Evolutionary conservation across 2,113 vertebrate species (phyloP).

Genomic region (Pongo pygmaeus): DNA sequence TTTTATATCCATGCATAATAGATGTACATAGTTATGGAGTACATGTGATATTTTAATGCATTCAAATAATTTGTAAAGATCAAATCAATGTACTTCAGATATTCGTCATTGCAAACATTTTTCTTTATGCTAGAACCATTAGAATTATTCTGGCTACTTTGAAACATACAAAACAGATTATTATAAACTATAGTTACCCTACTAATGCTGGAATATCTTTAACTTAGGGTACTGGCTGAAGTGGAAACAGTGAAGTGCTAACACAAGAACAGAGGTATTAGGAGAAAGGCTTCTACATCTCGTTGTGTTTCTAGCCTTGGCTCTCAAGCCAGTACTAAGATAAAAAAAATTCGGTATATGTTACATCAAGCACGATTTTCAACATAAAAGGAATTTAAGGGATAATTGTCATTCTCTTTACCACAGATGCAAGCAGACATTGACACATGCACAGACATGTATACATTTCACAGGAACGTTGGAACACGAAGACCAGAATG

Average conservation of each 20-base stretch:
- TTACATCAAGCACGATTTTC: not conserved
- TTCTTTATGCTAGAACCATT: not conserved
- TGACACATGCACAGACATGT: not conserved
- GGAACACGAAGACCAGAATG: not conserved
- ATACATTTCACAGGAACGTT: not conserved
- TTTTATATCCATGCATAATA: not conserved
- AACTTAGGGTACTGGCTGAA: not conserved
- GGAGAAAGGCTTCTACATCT: not conserved
- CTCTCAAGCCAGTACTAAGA: not conserved
- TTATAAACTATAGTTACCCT: not conserved
- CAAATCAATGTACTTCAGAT: not conserved
- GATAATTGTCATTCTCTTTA: not conserved
- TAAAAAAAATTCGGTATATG: not conserved
- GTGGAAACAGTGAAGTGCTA: not conserved
- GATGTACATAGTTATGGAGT: not conserved
- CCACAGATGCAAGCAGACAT: no score
- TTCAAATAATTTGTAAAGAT: not conserved
- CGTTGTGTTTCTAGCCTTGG: not conserved
- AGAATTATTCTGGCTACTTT: not conserved
- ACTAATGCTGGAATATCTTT: not conserved
- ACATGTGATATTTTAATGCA: not conserved
- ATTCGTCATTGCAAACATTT: not conserved
- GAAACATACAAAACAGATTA: not conserved
- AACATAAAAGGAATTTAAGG: not conserved
- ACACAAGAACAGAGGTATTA: not conserved